phyloP scores from a whole-genome alignment of 1,140 invertebrate genomes.

The Trissolcus basalis region DNA sequence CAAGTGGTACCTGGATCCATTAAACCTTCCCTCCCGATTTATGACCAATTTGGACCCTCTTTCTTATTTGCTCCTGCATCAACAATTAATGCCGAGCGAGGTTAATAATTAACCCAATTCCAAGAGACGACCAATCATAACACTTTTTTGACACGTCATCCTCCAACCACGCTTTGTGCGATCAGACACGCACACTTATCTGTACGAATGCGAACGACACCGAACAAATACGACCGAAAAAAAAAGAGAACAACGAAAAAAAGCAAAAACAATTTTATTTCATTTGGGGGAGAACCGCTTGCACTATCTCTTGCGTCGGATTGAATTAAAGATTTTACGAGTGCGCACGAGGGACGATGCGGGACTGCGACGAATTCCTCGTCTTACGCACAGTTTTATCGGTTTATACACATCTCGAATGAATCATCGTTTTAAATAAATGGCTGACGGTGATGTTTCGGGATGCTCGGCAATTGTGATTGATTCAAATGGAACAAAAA shows the following conservation, averaged over 20 bases:
- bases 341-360: slow-evolving; percentile 36
- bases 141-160: slow-evolving; percentile 40
- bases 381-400: slow-evolving; percentile 13
- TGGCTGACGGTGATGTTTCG: background rate
- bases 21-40: slow-evolving; percentile 18
- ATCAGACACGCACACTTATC: slow-evolving; percentile 1
- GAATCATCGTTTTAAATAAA: slow-evolving; percentile 28
- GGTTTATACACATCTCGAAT: background rate
- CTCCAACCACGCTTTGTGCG: slow-evolving; percentile 7
- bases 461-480: background rate
- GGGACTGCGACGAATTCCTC: slow-evolving; percentile 35
- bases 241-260: slow-evolving; percentile 5
- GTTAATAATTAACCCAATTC: slow-evolving; percentile 49
- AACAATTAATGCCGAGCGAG: slow-evolving; percentile 31
- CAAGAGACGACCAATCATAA: slow-evolving; percentile 12
- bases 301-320: slow-evolving; percentile 33
- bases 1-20: slow-evolving; percentile 28
- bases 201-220: slow-evolving; percentile 1
- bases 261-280: slow-evolving; percentile 50
- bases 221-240: background rate
- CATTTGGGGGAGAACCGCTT: slow-evolving; percentile 32
- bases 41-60: slow-evolving; percentile 35
- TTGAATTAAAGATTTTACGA: slow-evolving; percentile 56
- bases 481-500: background rate
- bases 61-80: slow-evolving; percentile 28